Conservation (phyloP, 2,888 invertebrate species). For the Ectropis crepuscularia region DNA sequence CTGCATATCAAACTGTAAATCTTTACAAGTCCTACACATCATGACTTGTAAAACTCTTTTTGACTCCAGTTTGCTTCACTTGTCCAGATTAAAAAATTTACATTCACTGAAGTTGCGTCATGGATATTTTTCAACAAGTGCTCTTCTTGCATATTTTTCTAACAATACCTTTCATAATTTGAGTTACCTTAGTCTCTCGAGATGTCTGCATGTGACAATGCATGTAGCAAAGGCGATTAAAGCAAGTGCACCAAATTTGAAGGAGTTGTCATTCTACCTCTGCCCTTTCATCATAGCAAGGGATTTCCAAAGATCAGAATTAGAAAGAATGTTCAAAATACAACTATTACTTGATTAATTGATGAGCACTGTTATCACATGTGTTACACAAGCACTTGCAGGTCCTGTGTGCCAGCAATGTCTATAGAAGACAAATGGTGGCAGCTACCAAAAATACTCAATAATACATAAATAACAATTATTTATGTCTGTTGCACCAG, state of each 20-base stretch:
- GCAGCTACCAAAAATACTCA: too few species aligned
- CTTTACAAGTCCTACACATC: constrained; percentile 75
- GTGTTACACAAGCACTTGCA: too few species aligned
- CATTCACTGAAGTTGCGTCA: constrained; percentile 79
- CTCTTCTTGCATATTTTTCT: constrained; percentile 78
- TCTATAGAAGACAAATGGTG: too few species aligned
- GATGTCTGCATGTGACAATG: constrained; percentile 79
- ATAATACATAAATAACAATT: too few species aligned
- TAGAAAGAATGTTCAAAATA: constrained; percentile 80
- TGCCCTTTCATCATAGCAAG: constrained; percentile 80
- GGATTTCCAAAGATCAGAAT: constrained; percentile 74
- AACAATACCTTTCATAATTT: constrained; percentile 77
- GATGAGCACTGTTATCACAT: constrained; percentile 36
- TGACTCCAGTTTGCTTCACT: constrained; percentile 79
- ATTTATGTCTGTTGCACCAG: too few species aligned
- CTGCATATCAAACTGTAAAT: constrained; percentile 74
- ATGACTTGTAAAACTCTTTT: constrained; percentile 83
- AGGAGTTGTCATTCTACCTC: constrained; percentile 79
- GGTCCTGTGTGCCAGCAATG: too few species aligned
- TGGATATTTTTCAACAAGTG: constrained; percentile 81
- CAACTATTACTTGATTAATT: constrained; percentile 80
- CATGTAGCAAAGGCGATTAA: constrained; percentile 79
- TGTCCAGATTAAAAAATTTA: constrained; percentile 74
- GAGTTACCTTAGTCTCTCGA: constrained; percentile 77
- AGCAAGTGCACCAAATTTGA: constrained; percentile 77